Conservation (phyloP, 2,797 vertebrate species). For the Lophius americanus region DNA sequence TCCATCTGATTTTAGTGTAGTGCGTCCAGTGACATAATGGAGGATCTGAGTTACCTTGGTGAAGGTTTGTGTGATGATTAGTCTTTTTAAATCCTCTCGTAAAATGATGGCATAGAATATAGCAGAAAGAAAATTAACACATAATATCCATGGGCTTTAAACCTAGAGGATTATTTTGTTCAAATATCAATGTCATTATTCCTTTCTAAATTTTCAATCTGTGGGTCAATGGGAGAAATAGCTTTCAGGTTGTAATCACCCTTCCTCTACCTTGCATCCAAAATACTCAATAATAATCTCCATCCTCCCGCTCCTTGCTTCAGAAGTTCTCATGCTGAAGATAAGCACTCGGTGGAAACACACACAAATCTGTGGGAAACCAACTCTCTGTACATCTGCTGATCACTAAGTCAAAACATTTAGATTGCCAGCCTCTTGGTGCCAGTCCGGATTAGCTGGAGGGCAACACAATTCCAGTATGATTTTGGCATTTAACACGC, state of each 20-base stretch:
- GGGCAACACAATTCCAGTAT: constrained; percentile 63
- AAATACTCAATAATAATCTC: constrained; percentile 62
- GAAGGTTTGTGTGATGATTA: too few relatives aligned
- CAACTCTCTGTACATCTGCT: constrained; percentile 35
- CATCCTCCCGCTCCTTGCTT: constrained; percentile 54
- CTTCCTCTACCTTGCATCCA: constrained; percentile 56
- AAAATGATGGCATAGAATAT: too few relatives aligned
- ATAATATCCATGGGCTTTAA: constrained; percentile 6
- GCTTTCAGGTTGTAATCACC: constrained; percentile 66
- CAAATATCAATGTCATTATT: constrained; percentile 58
- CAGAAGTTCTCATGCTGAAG: constrained; percentile 60
- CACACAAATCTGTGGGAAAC: constrained; percentile 54
- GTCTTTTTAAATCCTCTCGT: too few relatives aligned
- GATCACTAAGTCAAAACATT: constrained; percentile 66
- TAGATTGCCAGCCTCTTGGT: constrained; percentile 61
- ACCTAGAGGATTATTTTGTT: constrained; percentile 26
- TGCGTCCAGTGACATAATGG: too few relatives aligned
- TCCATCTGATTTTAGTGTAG: too few relatives aligned
- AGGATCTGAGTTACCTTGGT: too few relatives aligned
- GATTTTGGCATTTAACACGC: constrained; percentile 65
- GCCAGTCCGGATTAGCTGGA: constrained; percentile 68
- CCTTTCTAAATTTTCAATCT: constrained; percentile 71
- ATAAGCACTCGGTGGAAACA: constrained; percentile 72
- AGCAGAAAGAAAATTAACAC: too few relatives aligned
- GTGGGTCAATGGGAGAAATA: constrained; percentile 64